These are phyloP conservation scores for Crambe crambe DNA, from an alignment of 37 sponge, comb jelly and placozoan genomes.

Conservation along the genomic window DNA sequence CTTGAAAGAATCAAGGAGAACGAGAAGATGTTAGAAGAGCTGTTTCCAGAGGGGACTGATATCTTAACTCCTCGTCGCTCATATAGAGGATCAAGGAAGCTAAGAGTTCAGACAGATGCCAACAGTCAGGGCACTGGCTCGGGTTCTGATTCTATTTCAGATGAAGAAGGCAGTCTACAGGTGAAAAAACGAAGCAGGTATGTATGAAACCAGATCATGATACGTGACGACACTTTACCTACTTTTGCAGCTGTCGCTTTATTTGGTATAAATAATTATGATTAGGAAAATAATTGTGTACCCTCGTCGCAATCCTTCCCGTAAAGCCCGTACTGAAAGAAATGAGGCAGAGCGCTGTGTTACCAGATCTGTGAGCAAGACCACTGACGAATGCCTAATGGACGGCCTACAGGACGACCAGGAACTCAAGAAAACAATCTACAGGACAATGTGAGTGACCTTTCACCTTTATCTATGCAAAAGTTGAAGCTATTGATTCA, in stretches of 20 bases:
- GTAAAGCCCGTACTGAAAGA: slow-evolving; percentile 21
- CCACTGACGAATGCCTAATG: neutral
- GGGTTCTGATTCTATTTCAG: neutral
- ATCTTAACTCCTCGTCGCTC: neutral
- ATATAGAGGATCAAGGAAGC: neutral
- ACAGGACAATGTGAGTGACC: slow-evolving; percentile 18
- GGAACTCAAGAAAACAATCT: slow-evolving; percentile 38
- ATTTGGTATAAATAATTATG: too few species aligned
- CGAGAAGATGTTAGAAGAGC: slow-evolving; percentile 56
- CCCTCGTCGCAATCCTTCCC: slow-evolving; percentile 54
- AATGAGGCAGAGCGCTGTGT: neutral
- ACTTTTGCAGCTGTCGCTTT: too few species aligned
- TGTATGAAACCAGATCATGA: too few species aligned
- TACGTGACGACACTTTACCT: too few species aligned
- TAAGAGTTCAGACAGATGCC: neutral
- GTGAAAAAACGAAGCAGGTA: neutral
- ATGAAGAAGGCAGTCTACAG: neutral
- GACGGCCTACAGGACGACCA: slow-evolving; percentile 59
- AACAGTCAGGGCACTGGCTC: neutral
- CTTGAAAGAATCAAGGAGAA: slow-evolving; percentile 73
- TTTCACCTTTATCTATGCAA: too few species aligned
- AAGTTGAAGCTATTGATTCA: too few species aligned
- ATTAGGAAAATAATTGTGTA: slow-evolving; percentile 4
- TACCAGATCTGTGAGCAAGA: slow-evolving; percentile 56
- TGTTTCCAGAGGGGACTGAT: slow-evolving; percentile 54